These are phyloP conservation scores for Pseudomyrmex cubaensis DNA, from an alignment of 1,140 invertebrate genomes.

Conservation along the genomic window DNA sequence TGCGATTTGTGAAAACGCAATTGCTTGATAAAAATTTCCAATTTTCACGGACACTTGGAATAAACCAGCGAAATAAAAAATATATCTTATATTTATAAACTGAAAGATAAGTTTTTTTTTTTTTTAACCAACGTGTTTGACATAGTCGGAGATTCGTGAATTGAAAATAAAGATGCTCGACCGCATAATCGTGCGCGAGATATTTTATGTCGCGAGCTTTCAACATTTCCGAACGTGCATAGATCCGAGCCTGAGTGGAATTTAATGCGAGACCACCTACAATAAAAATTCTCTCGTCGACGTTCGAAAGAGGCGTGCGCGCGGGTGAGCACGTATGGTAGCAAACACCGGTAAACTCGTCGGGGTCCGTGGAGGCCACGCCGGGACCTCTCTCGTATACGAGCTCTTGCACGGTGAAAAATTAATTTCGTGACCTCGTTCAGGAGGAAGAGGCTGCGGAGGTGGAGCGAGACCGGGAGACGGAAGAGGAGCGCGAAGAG, in stretches of 20 bases:
- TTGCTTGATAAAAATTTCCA: neutral
- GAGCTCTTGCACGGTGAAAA: constrained; percentile 63
- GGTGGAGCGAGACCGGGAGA: constrained; percentile 44
- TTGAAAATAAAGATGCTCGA: too few relatives aligned
- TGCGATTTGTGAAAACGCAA: neutral
- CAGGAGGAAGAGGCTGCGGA: constrained; percentile 61
- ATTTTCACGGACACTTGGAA: constrained; percentile 8
- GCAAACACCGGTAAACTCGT: constrained; percentile 58
- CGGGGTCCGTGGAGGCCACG: constrained; percentile 28
- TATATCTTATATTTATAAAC: too few relatives aligned
- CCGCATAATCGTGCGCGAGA: too few relatives aligned
- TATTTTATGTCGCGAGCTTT: neutral
- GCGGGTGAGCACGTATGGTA: constrained; percentile 44
- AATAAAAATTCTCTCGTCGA: constrained; percentile 14
- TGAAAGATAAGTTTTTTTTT: too few relatives aligned
- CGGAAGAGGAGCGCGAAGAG: constrained; percentile 76
- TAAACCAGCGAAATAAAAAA: neutral
- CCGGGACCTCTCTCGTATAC: constrained; percentile 38
- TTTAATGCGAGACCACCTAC: constrained; percentile 13
- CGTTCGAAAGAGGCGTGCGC: constrained; percentile 5
- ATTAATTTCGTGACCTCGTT: constrained; percentile 81
- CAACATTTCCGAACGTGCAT: neutral
- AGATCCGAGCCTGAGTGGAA: constrained; percentile 12
- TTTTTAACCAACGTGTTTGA: too few relatives aligned
- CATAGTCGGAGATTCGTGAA: too few relatives aligned